phyloP scores from a whole-genome alignment of 2,113 vertebrate species.

The Myotis davidii region DNA sequence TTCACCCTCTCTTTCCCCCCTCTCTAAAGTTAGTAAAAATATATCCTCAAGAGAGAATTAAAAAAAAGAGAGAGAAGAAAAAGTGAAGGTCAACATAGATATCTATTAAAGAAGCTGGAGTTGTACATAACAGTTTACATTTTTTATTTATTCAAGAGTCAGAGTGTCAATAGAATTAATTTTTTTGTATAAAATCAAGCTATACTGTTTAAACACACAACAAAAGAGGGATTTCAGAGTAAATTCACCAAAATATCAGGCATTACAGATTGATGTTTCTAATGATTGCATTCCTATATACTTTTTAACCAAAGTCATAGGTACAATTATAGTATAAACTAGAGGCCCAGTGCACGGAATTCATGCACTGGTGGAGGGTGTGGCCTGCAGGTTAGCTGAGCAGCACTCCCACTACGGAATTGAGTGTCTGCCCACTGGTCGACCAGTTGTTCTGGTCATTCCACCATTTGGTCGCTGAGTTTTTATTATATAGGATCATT shows the following conservation, averaged over 20 bases:
- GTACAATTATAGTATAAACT: background rate
- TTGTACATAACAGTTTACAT: background rate
- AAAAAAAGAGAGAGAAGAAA: background rate
- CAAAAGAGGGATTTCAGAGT: background rate
- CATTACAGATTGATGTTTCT: background rate
- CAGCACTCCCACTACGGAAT: too few species aligned
- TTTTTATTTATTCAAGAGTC: conserved; percentile 18
- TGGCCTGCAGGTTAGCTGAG: too few species aligned
- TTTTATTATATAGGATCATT: background rate
- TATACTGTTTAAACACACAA: background rate
- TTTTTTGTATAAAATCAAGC: background rate
- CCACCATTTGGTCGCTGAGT: too few species aligned
- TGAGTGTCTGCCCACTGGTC: too few species aligned
- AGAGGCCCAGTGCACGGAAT: too few species aligned
- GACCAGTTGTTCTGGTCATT: too few species aligned
- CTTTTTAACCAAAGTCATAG: background rate
- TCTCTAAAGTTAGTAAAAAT: too few species aligned
- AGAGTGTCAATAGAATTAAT: conserved; percentile 18
- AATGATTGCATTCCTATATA: background rate
- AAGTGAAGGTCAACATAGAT: background rate
- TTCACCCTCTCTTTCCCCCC: too few species aligned
- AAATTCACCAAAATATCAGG: background rate
- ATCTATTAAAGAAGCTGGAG: background rate
- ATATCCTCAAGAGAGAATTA: too few species aligned
- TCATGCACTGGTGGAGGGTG: too few species aligned